Conservation (phyloP, 2,113 vertebrate species). For the Hoplias malabaricus region DNA sequence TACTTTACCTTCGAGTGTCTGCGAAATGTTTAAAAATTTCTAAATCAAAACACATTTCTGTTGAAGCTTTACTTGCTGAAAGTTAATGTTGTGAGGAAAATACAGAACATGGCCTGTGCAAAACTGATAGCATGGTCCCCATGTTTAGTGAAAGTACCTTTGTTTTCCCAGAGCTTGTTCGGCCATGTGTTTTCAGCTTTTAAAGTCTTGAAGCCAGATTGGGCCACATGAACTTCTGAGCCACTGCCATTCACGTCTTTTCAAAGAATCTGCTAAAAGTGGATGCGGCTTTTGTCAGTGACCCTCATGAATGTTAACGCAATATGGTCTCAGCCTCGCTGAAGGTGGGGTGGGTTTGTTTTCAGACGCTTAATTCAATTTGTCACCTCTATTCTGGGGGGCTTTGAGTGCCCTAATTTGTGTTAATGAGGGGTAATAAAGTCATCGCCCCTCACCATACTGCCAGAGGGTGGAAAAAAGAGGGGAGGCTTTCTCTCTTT, state of each 20-base stretch:
- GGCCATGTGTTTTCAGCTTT: background rate
- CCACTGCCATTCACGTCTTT: slow-evolving; percentile 62
- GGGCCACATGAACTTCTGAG: slow-evolving; percentile 55
- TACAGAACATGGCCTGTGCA: no score
- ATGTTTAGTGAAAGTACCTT: no score
- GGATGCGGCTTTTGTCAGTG: slow-evolving; percentile 53
- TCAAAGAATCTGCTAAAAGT: slow-evolving; percentile 60
- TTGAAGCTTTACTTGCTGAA: no score
- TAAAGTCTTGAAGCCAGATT: slow-evolving; percentile 23
- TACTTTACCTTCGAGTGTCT: no score
- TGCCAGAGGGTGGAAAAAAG: slow-evolving; percentile 58
- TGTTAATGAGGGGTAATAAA: slow-evolving; percentile 84
- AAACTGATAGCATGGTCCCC: no score
- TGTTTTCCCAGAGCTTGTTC: background rate
- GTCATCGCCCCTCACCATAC: slow-evolving; percentile 76
- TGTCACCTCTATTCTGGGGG: slow-evolving; percentile 77
- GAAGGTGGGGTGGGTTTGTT: slow-evolving; percentile 67
- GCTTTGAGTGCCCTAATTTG: slow-evolving; percentile 80
- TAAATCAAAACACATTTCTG: no score
- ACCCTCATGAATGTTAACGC: slow-evolving; percentile 69
- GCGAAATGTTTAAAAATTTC: no score
- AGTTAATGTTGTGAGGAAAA: no score
- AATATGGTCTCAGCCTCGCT: slow-evolving; percentile 73
- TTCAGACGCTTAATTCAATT: slow-evolving; percentile 83
- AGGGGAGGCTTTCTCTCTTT: slow-evolving; percentile 48